Evolutionary conservation across 2,113 vertebrate species (phyloP).

Genomic region (Phoenicopterus ruber): DNA sequence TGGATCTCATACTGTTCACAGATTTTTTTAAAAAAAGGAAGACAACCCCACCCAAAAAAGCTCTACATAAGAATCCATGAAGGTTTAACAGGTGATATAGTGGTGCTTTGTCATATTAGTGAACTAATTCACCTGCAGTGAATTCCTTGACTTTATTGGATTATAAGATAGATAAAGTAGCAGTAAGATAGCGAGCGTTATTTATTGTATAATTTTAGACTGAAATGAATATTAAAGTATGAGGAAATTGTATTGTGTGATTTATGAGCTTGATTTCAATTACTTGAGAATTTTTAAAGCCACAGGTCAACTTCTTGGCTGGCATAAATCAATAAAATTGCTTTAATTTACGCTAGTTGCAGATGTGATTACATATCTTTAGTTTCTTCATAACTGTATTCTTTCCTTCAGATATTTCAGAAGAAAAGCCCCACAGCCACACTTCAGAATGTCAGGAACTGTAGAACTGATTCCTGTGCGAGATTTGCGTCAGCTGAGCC

Average conservation of each 20-base stretch:
- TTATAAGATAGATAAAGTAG: not conserved
- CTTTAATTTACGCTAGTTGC: not conserved
- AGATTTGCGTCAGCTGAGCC: not conserved
- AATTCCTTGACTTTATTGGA: not conserved
- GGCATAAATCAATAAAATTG: not conserved
- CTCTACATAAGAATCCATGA: not conserved
- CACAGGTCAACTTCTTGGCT: not conserved
- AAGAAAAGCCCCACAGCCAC: not conserved
- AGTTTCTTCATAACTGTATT: not conserved
- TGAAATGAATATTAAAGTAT: conserved; percentile 9
- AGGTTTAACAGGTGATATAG: not conserved
- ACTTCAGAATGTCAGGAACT: not conserved
- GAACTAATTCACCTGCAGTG: not conserved
- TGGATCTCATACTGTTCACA: not conserved
- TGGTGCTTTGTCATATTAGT: not conserved
- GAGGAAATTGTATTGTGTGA: not conserved
- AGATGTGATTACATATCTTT: not conserved
- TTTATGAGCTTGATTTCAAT: conserved; percentile 13
- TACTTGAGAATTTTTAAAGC: not conserved
- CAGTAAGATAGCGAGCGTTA: not conserved
- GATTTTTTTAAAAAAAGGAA: not conserved
- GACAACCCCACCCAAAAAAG: fast-evolving
- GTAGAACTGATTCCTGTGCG: not conserved
- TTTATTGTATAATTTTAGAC: not conserved
- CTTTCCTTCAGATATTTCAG: not conserved